These are phyloP conservation scores for Miniopterus natalensis DNA, from an alignment of 2,113 vertebrate species.

Conservation along the genomic window DNA sequence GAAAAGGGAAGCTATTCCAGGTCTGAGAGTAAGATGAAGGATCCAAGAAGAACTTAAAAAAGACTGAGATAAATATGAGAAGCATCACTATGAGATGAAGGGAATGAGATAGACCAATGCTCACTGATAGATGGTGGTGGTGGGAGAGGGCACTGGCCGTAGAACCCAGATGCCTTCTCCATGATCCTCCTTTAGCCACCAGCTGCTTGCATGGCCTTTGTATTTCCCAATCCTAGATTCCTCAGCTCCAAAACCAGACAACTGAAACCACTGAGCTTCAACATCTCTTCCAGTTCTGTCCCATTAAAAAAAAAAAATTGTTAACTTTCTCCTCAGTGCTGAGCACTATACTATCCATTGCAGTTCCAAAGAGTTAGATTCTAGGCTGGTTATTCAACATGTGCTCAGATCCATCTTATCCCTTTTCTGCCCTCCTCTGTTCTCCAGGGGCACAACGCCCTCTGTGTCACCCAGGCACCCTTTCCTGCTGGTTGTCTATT, in stretches of 20 bases:
- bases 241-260: neutral
- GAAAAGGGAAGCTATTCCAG: neutral
- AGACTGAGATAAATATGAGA: neutral
- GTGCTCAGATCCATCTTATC: neutral
- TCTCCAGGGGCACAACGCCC: neutral
- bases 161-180: neutral
- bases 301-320: neutral
- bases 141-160: rapidly evolving
- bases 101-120: neutral
- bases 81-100: neutral
- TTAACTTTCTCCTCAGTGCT: neutral
- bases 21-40: neutral
- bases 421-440: neutral
- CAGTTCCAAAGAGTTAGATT: neutral
- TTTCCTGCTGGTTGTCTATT: neutral
- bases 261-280: neutral
- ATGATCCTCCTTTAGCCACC: neutral
- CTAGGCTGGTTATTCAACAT: neutral
- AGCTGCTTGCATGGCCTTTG: neutral
- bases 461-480: too few species aligned
- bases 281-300: neutral
- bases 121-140: rapidly evolving
- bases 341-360: neutral
- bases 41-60: neutral
- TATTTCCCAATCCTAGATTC: neutral